Base-by-base conservation (phyloP, 2,113 vertebrate genomes). In the Bubo scandiacus region DNA sequence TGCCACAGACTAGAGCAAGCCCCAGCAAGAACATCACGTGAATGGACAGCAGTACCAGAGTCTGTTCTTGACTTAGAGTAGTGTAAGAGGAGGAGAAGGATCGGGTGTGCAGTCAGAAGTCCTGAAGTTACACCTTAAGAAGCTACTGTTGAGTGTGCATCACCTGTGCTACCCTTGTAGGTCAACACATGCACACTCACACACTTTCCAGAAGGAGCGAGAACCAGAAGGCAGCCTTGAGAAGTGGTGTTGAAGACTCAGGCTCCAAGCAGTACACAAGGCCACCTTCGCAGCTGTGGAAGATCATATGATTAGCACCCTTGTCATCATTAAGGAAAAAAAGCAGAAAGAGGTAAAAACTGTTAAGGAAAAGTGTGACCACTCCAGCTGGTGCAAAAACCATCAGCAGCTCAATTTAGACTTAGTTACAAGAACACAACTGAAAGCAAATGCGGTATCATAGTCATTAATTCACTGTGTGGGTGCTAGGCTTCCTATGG, bases 131-230 rank as follows among this genome's bases (percentile, higher is more conserved):
- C 18, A 49, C 9, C 27, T 72, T 45, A 22, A 55, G 62, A 72
- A 88, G 52, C 29, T 47, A 4, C 0, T 0, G 42, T 9, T 78
- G 36, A 16, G 22, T 6, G 36, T 42, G 18, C 15, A 52, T 27
- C 43, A 15, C 20, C 43, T 18, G 10, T 18, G 34, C 36, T 61
- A 25, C 22, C 22, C 38, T 70, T 3, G 0, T 8, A 86, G 62
- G 40, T n/a, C 2, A 5, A 63, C 8, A 54, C 40, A 63, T 2
- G 1, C 26, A 27, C 6, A 20, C 11, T 10, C 55, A 30, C 29
- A 36, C 13, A 5, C 21, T 5, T 32, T 12, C 20, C 36, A 72
- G n/a, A n/a, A 67, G 30, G 32, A 88, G 29, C 10, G 17, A 86
- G 55, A 29, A n/a, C 62, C 30, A 18, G 66, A 47, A 62, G n/a